Conservation (phyloP, 2,113 vertebrate species). For the Galemys pyrenaicus region DNA sequence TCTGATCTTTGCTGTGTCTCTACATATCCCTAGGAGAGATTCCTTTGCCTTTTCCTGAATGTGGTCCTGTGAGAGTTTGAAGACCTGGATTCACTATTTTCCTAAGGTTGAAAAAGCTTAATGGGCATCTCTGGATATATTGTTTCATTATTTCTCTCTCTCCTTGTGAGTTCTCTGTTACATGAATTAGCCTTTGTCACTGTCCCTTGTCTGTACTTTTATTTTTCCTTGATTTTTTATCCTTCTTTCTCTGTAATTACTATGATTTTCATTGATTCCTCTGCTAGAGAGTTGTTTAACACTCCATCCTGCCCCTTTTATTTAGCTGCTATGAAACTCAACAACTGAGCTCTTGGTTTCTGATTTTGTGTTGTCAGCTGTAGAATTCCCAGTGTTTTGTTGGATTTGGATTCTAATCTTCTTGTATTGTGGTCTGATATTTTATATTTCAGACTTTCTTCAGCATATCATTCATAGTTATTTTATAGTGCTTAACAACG, state of each 20-base stretch:
- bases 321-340: background rate
- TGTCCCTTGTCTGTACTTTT: no score
- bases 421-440: background rate
- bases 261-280: background rate
- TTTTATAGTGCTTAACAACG: background rate
- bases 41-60: background rate
- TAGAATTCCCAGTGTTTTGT: background rate
- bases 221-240: background rate
- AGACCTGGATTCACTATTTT: background rate
- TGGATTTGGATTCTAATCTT: background rate
- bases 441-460: background rate
- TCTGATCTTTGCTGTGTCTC: background rate
- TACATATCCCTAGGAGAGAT: fast-evolving
- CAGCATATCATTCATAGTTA: background rate
- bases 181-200: no score
- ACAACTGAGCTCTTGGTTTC: background rate
- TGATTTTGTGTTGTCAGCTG: background rate
- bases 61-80: background rate
- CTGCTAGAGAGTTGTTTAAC: background rate
- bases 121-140: background rate
- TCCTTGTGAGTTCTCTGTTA: no score
- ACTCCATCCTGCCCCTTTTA: background rate
- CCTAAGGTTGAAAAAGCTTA: background rate
- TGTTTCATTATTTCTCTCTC: background rate
- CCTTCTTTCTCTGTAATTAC: background rate